Evolutionary conservation across 2,888 invertebrate genomes (phyloP).

Genomic region (Linyphia triangularis): DNA sequence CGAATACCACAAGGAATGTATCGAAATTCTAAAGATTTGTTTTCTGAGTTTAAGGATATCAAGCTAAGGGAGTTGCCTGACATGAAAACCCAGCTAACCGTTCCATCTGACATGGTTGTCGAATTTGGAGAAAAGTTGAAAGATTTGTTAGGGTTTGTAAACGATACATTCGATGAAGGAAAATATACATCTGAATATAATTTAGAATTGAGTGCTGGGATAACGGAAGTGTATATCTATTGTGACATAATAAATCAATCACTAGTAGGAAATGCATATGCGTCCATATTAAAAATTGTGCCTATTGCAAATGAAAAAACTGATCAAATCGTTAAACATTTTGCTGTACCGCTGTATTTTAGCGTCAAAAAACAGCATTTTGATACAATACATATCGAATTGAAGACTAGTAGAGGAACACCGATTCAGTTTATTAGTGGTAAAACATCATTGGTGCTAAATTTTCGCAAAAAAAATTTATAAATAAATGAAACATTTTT

Average conservation of each 20-base stretch:
- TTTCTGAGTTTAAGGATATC: not conserved
- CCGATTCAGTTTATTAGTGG: not conserved
- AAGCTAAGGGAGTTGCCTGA: not conserved
- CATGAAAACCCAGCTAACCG: not conserved
- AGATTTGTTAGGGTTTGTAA: not conserved
- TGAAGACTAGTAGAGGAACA: not conserved
- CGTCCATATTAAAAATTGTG: constrained; percentile 15
- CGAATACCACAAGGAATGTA: not conserved
- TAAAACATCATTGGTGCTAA: not conserved
- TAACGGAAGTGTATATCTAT: constrained; percentile 13
- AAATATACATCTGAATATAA: not conserved
- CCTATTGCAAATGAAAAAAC: not conserved
- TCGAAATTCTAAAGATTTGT: not conserved
- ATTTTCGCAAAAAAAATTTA: not conserved
- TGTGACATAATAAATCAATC: not conserved
- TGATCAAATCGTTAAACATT: not conserved
- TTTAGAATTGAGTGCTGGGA: not conserved
- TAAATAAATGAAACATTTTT: not conserved
- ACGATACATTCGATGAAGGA: not conserved
- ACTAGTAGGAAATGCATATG: not conserved
- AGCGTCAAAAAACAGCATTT: constrained; percentile 17
- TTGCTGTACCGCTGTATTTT: not conserved
- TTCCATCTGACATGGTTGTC: not conserved
- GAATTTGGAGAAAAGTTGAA: not conserved
- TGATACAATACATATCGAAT: constrained; percentile 12